Evolutionary conservation across 2,113 vertebrate genomes (phyloP).

Genomic region (Orientallactaga bullata): DNA sequence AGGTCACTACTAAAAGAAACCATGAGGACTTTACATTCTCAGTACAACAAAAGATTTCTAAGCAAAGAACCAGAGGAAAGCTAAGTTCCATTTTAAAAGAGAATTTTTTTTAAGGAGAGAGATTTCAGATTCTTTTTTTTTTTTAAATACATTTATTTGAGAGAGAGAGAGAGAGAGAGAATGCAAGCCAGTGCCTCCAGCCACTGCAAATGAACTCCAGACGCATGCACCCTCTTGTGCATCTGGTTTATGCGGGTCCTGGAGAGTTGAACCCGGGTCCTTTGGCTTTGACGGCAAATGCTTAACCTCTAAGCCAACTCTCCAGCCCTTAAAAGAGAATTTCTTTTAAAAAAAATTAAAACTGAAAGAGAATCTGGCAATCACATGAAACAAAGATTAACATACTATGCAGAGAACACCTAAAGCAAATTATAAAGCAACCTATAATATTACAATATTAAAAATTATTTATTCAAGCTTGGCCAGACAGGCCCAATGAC

Average conservation of each 20-base stretch:
- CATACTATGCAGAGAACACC: not conserved
- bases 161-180: too few species aligned
- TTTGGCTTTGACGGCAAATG: too few species aligned
- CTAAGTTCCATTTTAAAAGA: conserved; percentile 37
- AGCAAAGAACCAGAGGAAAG: conserved; percentile 25
- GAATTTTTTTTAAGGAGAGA: not conserved
- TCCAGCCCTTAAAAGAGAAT: not conserved
- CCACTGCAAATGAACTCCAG: too few species aligned
- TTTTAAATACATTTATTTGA: too few species aligned
- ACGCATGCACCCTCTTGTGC: too few species aligned
- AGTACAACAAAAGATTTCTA: conserved; percentile 37
- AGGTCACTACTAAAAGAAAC: conserved; percentile 21
- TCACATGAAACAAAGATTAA: conserved; percentile 9
- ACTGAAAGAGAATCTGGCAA: not conserved
- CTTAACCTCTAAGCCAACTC: too few species aligned
- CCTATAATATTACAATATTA: not conserved
- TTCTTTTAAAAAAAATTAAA: not conserved
- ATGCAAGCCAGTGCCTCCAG: too few species aligned
- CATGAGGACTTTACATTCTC: not conserved
- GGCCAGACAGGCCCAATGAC: too few species aligned
- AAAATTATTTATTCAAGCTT: too few species aligned
- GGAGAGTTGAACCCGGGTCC: too few species aligned
- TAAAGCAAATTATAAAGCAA: conserved; percentile 32
- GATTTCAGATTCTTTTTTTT: too few species aligned
- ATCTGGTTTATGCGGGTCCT: too few species aligned